Evolutionary conservation across 2,797 vertebrate genomes (phyloP).

Genomic region (Diplodus puntazzo): DNA sequence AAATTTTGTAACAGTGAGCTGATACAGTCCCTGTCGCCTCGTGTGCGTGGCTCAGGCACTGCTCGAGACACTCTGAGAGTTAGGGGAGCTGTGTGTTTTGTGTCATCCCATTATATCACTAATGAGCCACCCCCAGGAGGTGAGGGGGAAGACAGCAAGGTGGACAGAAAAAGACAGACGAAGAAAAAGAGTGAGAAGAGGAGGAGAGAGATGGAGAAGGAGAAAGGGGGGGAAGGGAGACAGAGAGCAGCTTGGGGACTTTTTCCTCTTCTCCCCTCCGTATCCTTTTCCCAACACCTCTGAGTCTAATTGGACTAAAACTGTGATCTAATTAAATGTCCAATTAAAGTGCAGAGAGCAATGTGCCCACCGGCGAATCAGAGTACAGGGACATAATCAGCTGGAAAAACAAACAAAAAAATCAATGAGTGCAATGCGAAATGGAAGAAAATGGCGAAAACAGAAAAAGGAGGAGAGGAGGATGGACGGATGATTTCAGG

Average conservation of each 20-base stretch:
- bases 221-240: slow-evolving; percentile 36
- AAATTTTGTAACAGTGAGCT: slow-evolving; percentile 36
- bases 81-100: slow-evolving; percentile 73
- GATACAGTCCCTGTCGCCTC: slow-evolving; percentile 25
- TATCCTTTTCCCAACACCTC: slow-evolving; percentile 77
- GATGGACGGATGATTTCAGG: slow-evolving; percentile 55
- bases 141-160: slow-evolving; percentile 46
- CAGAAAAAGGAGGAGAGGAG: slow-evolving; percentile 54
- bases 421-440: slow-evolving; percentile 81
- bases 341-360: slow-evolving; percentile 89
- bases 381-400: slow-evolving; percentile 87
- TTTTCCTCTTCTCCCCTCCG: slow-evolving; percentile 72
- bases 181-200: slow-evolving; percentile 63
- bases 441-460: slow-evolving; percentile 68
- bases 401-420: slow-evolving; percentile 90
- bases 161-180: slow-evolving; percentile 69
- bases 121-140: slow-evolving; percentile 82
- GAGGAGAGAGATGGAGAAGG: slow-evolving; percentile 13
- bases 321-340: slow-evolving; percentile 92
- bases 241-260: slow-evolving; percentile 78
- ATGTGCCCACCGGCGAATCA: slow-evolving; percentile 86
- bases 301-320: slow-evolving; percentile 89
- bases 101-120: slow-evolving; percentile 82
- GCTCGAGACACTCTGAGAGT: slow-evolving; percentile 59
- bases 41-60: slow-evolving; percentile 43